Percentiles rank a stretch among this genome's conserved stretches.
These are phyloP conservation scores for Hypolimnas misippus DNA, from an alignment of 2,888 invertebrate species.

Conservation along the genomic window DNA sequence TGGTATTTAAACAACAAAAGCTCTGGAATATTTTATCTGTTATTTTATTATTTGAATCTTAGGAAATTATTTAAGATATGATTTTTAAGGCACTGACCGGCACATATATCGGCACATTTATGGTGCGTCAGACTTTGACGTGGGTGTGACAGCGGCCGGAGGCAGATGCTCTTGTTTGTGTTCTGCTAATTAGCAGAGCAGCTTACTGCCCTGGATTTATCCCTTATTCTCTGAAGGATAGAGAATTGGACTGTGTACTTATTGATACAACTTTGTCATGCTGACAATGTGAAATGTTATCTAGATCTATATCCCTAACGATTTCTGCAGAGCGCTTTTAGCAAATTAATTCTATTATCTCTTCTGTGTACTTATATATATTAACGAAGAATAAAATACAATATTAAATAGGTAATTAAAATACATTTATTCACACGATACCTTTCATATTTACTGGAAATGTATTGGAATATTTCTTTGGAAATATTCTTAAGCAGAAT, in stretches of 20 bases:
- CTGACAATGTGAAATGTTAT: not conserved
- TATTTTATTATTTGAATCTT: not conserved
- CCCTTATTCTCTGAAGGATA: slow-evolving; percentile 24
- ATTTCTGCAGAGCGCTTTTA: not conserved
- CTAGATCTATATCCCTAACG: not conserved
- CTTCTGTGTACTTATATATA: too few relatives aligned
- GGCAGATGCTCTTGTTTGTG: slow-evolving; percentile 30
- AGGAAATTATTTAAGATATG: not conserved
- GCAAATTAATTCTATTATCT: too few relatives aligned
- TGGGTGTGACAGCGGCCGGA: slow-evolving; percentile 32
- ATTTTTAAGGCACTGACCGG: not conserved
- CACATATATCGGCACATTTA: slow-evolving; percentile 5
- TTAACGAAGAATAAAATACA: too few relatives aligned
- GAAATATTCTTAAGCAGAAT: slow-evolving; percentile 13
- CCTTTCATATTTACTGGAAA: slow-evolving; percentile 2
- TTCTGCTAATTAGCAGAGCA: slow-evolving; percentile 30
- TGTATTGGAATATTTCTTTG: not conserved
- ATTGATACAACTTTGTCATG: slow-evolving; percentile 13
- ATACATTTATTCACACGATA: not conserved
- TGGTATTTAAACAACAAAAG: too few relatives aligned
- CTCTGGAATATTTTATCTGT: not conserved
- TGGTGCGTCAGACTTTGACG: slow-evolving; percentile 22
- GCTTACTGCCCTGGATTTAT: slow-evolving; percentile 31
- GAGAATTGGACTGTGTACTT: slow-evolving; percentile 12
- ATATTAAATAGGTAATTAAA: not conserved